phyloP scores from a whole-genome alignment of 2,797 vertebrate genomes.

The Dendrocincla fuliginosa region DNA sequence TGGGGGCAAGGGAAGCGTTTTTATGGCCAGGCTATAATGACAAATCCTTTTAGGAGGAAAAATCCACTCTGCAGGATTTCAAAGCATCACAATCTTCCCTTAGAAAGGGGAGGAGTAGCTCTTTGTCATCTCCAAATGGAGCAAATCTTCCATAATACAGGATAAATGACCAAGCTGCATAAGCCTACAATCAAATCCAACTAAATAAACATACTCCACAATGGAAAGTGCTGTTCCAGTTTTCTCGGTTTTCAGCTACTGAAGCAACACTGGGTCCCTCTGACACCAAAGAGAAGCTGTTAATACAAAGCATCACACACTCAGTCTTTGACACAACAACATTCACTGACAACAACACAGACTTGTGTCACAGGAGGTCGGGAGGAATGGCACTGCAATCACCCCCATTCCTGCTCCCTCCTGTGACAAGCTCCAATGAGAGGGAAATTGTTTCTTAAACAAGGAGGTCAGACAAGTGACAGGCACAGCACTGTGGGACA shows the following conservation, averaged over 20 bases:
- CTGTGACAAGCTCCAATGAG: background rate
- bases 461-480: background rate
- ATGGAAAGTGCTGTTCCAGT: background rate
- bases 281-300: background rate
- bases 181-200: background rate
- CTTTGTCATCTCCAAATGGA: background rate
- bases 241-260: background rate
- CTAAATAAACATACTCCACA: background rate
- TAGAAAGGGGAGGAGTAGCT: rapidly evolving
- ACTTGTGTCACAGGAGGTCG: background rate
- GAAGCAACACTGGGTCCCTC: background rate
- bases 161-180: background rate
- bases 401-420: background rate
- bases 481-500: background rate
- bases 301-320: background rate
- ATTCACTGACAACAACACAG: background rate
- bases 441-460: background rate
- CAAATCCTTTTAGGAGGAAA: background rate
- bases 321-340: background rate
- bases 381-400: background rate
- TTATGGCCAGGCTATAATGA: background rate
- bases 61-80: background rate
- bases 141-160: background rate
- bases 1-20: background rate
- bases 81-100: background rate